These are phyloP conservation scores for Ophioninae sp. DNA, from an alignment of 2,888 invertebrate genomes.

Conservation along the genomic window DNA sequence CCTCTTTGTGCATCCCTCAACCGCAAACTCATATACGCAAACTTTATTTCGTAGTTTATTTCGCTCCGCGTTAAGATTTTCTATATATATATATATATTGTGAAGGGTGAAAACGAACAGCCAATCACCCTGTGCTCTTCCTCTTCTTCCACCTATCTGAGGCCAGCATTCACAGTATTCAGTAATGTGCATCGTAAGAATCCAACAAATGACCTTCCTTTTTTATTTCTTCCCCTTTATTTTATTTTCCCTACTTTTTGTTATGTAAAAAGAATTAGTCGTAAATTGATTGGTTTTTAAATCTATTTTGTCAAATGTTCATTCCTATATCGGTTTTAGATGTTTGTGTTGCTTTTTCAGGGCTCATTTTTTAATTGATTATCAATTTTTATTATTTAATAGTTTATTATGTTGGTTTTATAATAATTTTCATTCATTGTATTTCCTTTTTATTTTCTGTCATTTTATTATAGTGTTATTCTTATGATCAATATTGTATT, in stretches of 20 bases:
- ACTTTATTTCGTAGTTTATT: not conserved
- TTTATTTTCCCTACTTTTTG: not conserved
- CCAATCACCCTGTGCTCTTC: not conserved
- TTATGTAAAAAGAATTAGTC: not conserved
- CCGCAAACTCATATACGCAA: not conserved
- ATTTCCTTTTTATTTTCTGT: too few relatives aligned
- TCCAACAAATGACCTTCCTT: not conserved
- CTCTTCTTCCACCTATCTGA: not conserved
- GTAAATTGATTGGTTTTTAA: not conserved
- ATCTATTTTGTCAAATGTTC: not conserved
- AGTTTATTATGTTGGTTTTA: too few relatives aligned
- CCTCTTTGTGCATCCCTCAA: constrained; percentile 33
- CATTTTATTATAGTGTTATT: too few relatives aligned
- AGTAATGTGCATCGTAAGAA: not conserved
- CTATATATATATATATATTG: not conserved
- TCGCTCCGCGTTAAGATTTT: too few relatives aligned
- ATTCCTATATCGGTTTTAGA: too few relatives aligned
- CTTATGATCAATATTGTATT: too few relatives aligned
- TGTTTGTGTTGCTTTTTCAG: too few relatives aligned
- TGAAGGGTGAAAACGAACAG: not conserved
- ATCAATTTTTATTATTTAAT: too few relatives aligned
- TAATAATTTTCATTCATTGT: too few relatives aligned
- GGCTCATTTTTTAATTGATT: too few relatives aligned
- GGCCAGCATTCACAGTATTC: not conserved
- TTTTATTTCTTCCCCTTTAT: not conserved